Evolutionary conservation across 2,888 invertebrate genomes (phyloP).

Genomic region (Drosophila hamatofila): DNA sequence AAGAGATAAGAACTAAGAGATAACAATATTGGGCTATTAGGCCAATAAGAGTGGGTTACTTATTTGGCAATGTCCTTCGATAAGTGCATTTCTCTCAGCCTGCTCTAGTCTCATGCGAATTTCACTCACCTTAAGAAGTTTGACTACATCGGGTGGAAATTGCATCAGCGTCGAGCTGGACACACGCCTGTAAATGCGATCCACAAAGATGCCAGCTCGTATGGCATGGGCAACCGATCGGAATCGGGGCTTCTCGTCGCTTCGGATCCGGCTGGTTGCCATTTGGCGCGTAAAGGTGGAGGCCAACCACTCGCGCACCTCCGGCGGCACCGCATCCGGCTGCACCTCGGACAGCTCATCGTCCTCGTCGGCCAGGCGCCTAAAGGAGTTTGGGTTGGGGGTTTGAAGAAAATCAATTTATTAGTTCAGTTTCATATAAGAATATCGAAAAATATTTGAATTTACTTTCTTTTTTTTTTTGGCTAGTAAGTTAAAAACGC

Average conservation of each 20-base stretch:
- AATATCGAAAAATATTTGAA: background rate
- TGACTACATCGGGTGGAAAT: conserved; percentile 94
- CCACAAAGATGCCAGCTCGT: conserved; percentile 98
- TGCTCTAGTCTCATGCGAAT: no score
- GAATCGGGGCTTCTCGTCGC: conserved; percentile 94
- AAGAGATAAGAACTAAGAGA: no score
- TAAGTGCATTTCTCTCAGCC: no score
- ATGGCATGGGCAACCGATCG: conserved; percentile 98
- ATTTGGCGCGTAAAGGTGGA: conserved; percentile 97
- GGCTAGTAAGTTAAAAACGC: conserved; percentile 52
- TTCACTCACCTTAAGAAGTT: conserved; percentile 89
- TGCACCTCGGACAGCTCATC: conserved; percentile 98
- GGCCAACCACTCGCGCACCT: conserved; percentile 98
- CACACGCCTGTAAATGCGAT: conserved; percentile 94
- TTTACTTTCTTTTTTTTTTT: conserved; percentile 12
- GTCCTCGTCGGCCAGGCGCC: conserved; percentile 94
- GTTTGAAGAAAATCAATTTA: conserved; percentile 23
- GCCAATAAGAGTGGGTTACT: no score
- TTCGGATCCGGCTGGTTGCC: conserved; percentile 91
- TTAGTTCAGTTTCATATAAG: conserved; percentile 52
- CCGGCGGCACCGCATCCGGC: conserved; percentile 97
- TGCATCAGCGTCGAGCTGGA: conserved; percentile 92
- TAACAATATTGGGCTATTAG: no score
- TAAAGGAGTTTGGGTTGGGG: conserved; percentile 80
- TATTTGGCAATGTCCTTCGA: no score